Evolutionary conservation across 2,113 vertebrate genomes (phyloP).

Genomic region (Indicator maculatus): DNA sequence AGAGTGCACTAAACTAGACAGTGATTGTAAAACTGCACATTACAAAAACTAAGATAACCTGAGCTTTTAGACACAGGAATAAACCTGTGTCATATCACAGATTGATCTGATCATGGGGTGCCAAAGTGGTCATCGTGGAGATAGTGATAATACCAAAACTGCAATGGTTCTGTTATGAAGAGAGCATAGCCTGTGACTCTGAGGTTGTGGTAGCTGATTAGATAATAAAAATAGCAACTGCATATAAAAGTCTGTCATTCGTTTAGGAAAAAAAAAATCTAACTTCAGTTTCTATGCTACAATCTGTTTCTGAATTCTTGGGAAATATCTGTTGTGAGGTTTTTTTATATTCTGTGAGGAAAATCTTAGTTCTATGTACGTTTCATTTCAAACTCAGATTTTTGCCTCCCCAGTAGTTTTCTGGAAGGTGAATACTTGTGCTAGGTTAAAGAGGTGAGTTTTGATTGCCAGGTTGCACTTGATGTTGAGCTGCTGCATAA

Average conservation of each 20-base stretch:
- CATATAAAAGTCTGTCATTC: not conserved
- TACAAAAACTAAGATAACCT: not conserved
- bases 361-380: not conserved
- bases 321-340: not conserved
- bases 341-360: not conserved
- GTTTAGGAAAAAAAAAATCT: not conserved
- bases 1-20: not conserved
- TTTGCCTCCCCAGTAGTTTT: not conserved
- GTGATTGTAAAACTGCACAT: not conserved
- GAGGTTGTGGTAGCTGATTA: not conserved
- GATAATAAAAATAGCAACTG: not conserved
- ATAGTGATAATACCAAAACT: not conserved
- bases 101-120: not conserved
- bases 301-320: not conserved
- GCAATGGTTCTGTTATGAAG: not conserved
- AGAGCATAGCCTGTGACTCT: not conserved
- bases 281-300: not conserved
- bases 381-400: not conserved
- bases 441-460: not conserved
- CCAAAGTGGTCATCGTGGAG: not conserved
- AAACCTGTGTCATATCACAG: not conserved
- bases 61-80: not conserved
- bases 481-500: not conserved
- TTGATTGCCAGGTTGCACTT: not conserved
- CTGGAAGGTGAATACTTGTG: not conserved